These are phyloP conservation scores for Phylloscopus whistleri DNA, from an alignment of 2,113 vertebrate species.

Conservation along the genomic window DNA sequence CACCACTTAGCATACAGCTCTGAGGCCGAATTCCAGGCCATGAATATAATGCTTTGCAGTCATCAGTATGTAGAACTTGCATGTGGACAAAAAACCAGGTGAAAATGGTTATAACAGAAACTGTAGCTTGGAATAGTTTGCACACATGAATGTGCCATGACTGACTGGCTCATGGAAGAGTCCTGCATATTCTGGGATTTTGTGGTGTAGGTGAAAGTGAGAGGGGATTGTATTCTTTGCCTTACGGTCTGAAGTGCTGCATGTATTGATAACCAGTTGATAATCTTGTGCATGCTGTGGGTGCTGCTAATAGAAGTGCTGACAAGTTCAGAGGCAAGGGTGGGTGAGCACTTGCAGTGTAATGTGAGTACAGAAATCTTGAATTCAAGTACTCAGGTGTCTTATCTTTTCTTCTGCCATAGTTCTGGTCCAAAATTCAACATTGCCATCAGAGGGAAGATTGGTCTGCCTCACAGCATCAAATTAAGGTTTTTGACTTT, in stretches of 20 bases:
- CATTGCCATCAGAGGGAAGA: slow-evolving; percentile 90
- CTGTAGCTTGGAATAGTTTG: not conserved
- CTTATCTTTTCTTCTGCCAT: slow-evolving; percentile 70
- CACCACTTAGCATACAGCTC: not conserved
- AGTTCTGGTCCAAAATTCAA: slow-evolving; percentile 93
- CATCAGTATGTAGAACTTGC: not conserved
- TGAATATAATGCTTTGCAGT: not conserved
- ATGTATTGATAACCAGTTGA: rapidly evolving
- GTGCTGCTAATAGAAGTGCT: not conserved
- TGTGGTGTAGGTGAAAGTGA: not conserved
- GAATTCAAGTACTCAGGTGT: not conserved
- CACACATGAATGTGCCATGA: rapidly evolving
- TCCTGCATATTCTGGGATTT: not conserved
- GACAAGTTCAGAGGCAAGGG: not conserved
- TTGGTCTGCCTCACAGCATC: slow-evolving; percentile 89
- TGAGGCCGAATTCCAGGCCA: not conserved
- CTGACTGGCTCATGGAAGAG: not conserved
- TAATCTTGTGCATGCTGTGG: not conserved
- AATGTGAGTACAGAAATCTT: not conserved
- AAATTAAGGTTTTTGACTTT: slow-evolving; percentile 86
- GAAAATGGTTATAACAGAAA: not conserved
- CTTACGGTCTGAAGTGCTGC: not conserved
- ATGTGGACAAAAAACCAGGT: not conserved
- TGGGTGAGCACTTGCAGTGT: not conserved
- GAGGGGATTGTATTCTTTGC: not conserved